These are phyloP conservation scores for Miniopterus natalensis DNA, from an alignment of 2,113 vertebrate species.

Conservation along the genomic window DNA sequence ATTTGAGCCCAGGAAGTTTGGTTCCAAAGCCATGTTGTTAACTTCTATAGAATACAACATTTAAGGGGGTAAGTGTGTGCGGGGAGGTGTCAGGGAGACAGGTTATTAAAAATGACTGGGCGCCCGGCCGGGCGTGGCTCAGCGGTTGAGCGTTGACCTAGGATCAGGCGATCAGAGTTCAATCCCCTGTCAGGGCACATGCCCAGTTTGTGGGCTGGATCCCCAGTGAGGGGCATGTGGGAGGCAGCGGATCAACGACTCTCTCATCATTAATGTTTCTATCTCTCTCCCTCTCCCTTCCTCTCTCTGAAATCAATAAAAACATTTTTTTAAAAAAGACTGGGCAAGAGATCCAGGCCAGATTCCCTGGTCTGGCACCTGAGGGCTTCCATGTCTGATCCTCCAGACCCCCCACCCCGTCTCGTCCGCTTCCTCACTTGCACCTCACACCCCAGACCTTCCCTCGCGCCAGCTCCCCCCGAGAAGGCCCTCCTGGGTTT, in stretches of 20 bases:
- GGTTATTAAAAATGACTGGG: too few relatives aligned
- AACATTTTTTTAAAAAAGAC: too few relatives aligned
- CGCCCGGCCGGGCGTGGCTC: too few relatives aligned
- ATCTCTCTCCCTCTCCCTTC: too few relatives aligned
- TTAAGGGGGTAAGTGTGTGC: neutral
- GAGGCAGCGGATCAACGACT: too few relatives aligned
- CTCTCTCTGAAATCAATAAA: too few relatives aligned
- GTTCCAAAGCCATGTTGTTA: neutral
- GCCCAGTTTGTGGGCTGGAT: too few relatives aligned
- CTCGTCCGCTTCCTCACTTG: rapidly evolving
- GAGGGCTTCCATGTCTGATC: neutral
- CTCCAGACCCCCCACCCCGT: neutral
- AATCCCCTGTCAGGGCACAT: too few relatives aligned
- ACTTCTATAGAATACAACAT: neutral
- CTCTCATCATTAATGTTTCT: too few relatives aligned
- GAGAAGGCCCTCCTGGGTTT: rapidly evolving
- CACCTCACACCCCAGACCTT: rapidly evolving
- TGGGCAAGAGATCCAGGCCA: neutral
- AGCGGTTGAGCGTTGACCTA: too few relatives aligned
- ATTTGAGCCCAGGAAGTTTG: neutral
- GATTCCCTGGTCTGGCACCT: neutral
- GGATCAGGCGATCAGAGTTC: too few relatives aligned
- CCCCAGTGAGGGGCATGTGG: too few relatives aligned
- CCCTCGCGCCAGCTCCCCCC: rapidly evolving
- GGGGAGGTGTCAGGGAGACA: rapidly evolving